These are phyloP conservation scores for Sebastes minor DNA, from an alignment of 2,797 vertebrate genomes.

Conservation along the genomic window DNA sequence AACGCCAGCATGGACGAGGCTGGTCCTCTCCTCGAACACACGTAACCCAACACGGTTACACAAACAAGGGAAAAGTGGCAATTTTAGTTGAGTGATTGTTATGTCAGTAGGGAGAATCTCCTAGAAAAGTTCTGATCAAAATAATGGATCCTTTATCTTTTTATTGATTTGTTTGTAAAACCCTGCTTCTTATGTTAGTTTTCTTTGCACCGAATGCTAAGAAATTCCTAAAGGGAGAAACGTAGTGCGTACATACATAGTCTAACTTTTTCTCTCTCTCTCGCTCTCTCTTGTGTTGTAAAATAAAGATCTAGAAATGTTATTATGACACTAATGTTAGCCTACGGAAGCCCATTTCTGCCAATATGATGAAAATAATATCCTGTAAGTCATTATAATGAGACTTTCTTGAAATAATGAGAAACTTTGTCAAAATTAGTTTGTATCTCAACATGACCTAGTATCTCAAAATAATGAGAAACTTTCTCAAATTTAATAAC, in stretches of 20 bases:
- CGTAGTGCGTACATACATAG: conserved; percentile 5
- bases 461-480: not conserved
- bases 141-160: conserved; percentile 20
- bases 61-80: conserved; percentile 80
- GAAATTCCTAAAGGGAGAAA: conserved; percentile 42
- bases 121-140: conserved; percentile 26
- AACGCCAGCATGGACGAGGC: conserved; percentile 55
- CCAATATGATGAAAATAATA: not conserved
- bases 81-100: conserved; percentile 61
- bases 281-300: conserved; percentile 30
- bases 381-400: not conserved
- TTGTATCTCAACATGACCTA: not conserved
- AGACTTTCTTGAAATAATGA: not conserved
- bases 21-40: conserved; percentile 60
- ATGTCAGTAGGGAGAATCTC: conserved; percentile 46
- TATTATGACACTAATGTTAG: conserved; percentile 38
- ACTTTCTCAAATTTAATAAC: too few relatives aligned
- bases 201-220: conserved; percentile 46
- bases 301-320: conserved; percentile 44
- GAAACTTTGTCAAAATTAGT: not conserved
- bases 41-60: conserved; percentile 32
- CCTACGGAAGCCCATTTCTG: not conserved
- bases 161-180: not conserved
- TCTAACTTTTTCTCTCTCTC: conserved; percentile 18
- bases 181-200: conserved; percentile 25